phyloP scores from a whole-genome alignment of 2,797 vertebrate species.

The Acipenser transmontanus region DNA sequence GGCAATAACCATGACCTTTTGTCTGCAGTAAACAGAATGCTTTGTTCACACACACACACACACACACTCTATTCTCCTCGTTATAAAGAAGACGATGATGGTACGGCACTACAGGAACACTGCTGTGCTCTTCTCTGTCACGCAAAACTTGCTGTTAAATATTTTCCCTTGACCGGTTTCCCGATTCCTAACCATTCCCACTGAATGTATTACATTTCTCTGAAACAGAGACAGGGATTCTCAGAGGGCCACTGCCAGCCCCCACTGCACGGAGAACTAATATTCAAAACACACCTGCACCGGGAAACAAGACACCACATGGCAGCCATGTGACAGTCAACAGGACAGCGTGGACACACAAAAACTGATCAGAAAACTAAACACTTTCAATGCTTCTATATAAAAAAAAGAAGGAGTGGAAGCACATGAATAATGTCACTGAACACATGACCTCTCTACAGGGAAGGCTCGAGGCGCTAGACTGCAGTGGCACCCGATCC shows the following conservation, averaged over 20 bases:
- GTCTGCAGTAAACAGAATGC: constrained; percentile 17
- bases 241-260: background rate
- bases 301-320: background rate
- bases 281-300: constrained; percentile 9
- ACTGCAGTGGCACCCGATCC: too few species aligned
- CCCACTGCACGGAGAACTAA: background rate
- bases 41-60: constrained; percentile 1
- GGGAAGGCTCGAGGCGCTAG: too few species aligned
- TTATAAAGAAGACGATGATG: too few species aligned
- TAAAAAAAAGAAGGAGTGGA: too few species aligned
- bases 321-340: background rate
- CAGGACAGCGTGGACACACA: background rate
- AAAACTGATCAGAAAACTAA: too few species aligned
- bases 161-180: constrained; percentile 42
- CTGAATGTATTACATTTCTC: constrained; percentile 34
- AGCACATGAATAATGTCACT: too few species aligned
- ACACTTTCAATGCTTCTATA: too few species aligned
- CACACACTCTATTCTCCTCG: background rate
- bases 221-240: constrained; percentile 16
- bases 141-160: constrained; percentile 36
- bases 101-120: background rate
- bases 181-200: constrained; percentile 35
- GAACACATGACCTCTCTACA: too few species aligned
- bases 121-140: constrained; percentile 1
- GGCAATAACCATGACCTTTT: background rate